Evolutionary conservation across 2,888 invertebrate genomes (phyloP).

Genomic region (Agrilus biguttatus): DNA sequence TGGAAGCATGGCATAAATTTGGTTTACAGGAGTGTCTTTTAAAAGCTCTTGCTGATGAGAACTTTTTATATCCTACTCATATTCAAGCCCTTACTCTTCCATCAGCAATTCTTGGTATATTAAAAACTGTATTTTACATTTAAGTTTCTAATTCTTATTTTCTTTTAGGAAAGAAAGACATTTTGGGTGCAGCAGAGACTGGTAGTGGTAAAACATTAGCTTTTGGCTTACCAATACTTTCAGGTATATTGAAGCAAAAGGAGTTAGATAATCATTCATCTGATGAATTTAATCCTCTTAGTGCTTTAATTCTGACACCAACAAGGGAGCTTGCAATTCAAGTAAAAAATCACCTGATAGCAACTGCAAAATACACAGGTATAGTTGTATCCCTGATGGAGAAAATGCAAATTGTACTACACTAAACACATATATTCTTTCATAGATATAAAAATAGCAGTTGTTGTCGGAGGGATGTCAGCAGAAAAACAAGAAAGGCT

Average conservation of each 20-base stretch:
- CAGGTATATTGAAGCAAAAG: slow-evolving; percentile 57
- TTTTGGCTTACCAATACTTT: slow-evolving; percentile 87
- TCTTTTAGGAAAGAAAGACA: slow-evolving; percentile 57
- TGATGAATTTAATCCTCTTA: slow-evolving; percentile 40
- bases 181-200: slow-evolving; percentile 97
- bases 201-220: slow-evolving; percentile 98
- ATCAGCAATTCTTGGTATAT: slow-evolving; percentile 64
- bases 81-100: slow-evolving; percentile 76
- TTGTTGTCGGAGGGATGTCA: slow-evolving; percentile 89
- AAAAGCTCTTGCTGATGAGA: slow-evolving; percentile 57
- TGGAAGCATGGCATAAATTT: slow-evolving; percentile 49
- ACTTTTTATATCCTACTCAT: slow-evolving; percentile 70
- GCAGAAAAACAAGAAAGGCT: slow-evolving; percentile 86
- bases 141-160: neutral
- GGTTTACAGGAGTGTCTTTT: slow-evolving; percentile 58
- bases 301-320: slow-evolving; percentile 83
- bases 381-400: slow-evolving; percentile 8
- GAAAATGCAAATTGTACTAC: too few relatives aligned
- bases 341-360: slow-evolving; percentile 71
- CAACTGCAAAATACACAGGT: slow-evolving; percentile 68
- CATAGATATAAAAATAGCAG: slow-evolving; percentile 51
- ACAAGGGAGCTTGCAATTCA: slow-evolving; percentile 95
- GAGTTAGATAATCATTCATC: slow-evolving; percentile 9
- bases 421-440: neutral
- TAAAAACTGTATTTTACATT: neutral